Evolutionary conservation across 2,113 vertebrate species (phyloP), one percentile per base, ranked within the genome.

Genomic region (Ophiodon elongatus): DNA sequence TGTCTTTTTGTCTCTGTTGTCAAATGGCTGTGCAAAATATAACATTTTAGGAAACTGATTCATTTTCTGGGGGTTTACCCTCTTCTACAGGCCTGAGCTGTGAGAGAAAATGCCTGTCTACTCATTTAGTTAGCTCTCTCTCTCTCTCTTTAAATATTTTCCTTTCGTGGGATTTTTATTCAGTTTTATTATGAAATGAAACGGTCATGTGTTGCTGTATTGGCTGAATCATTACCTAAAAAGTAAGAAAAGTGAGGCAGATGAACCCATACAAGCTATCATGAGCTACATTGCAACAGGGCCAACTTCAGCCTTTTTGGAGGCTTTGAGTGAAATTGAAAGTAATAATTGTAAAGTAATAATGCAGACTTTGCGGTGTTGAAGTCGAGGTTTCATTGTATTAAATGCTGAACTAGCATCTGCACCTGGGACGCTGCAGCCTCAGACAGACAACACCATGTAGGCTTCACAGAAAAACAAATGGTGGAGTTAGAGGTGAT

Each of bases 181-280:
- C 9, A 41, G 23, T 65, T 54, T 63, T 60, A 37, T 33, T 14
- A 33, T 54, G 33, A 70, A 76, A 69, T 63, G 65, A 82, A 82
- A 74, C 37, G 27, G 37, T 15, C 9, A 37, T 19, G 14, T 71
- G 39, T 6, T 11, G 10, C 31, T 39, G 56, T 52, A 29, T 14
- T 47, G 8, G 9, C 10, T 45, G 37, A 77, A 57, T 57, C 7
- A 11, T 43, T 13, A 25, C 31, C 2, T 1, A 23, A 76, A 65
- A 11, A 8, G 56, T 19, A 4, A 21, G 0, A 15, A 13, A 76
- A 39, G 25, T n/a, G 33, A 25, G 21, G 21, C 8, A 14, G 6
- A 52, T 52, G 31, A 37, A 57, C 5, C 13, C 17, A 15, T 37
- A 3, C 21, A 54, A 39, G 19, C 13, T 17, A n/a, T 13, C 27